Base-by-base conservation (phyloP, 2,797 vertebrate species). In the Gymnothorax reevesii region DNA sequence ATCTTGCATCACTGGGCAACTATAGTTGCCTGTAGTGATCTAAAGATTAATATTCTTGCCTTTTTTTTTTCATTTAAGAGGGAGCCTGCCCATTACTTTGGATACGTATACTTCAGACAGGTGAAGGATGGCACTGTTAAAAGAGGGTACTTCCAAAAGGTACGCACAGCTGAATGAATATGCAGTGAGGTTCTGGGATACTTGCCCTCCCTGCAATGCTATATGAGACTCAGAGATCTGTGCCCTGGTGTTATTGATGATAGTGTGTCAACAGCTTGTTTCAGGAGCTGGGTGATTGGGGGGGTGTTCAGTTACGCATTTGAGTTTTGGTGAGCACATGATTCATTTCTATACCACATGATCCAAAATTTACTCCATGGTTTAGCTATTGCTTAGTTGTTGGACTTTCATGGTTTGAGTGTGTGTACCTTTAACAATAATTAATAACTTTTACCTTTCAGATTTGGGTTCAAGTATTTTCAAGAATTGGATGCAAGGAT, bases 101-200 rank as follows among this genome's bases (percentile, higher is more conserved):
- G 98, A 17, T 99, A 96, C 3, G 98, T 98, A 22, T 98, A 98
- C 94, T 99, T 98, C 93, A 95, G 98, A 88, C 98, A 99, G 92
- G 98, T 99, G 87, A 98, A 97, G 94, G 98, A 99, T 90, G 93
- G 94, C 82, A 97, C 98, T 0, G 92, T 98, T 91, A 97, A 96
- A 94, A 97, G 98, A 88, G 98, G 98, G 42, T 99, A 99, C 91
- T 99, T 99, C 92, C 98, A 99, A 94, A 99, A 99, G 97, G 98
- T 99, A 88, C 91, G 95, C 69, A 15, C 3, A 10, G 52, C 25
- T 20, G 52, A n/a, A n/a, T 9, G 22, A 54, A n/a, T 22, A 9
- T 15, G 4, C 7, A 7, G 73, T 49, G 73, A 77, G 33, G 25
- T 69, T 69, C 64, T 69, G 64, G 9, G 25, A 7, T 69, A 27